Evolutionary conservation across 2,888 invertebrate species (phyloP), one percentile per base, ranked within the genome.

Genomic region (Himalopsyche japonica): DNA sequence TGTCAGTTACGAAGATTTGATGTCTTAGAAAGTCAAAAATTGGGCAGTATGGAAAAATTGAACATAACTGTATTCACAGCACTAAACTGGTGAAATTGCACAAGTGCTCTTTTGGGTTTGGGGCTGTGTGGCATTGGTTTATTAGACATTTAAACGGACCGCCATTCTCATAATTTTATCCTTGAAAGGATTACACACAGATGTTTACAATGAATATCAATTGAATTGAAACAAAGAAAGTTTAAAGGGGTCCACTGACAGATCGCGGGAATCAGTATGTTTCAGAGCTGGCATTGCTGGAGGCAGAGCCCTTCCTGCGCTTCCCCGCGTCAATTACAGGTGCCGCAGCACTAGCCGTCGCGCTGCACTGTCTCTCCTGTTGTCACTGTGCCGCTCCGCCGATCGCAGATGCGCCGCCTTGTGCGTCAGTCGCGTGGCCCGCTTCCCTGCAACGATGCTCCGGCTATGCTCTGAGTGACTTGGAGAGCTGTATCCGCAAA

Each of bases 251-350:
- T 57, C 32, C 87, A 15, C 15, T 43, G 43, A 70, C 70, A 70
- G 20, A 70, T 70, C 3, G 24, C 20, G n/a, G 30, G 20, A 70
- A 70, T 10, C 90, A 97, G 95, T 98, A 96, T 89, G 92, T 98
- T 85, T 94, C 95, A 82, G 98, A 98, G 91, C 90, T 98, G 87
- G 95, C 97, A 10, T 92, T 98, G 87, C 90, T 98, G 88, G 97
- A 98, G 89, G 96, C 96, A 3, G 98, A 98, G 88, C 96, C 96
- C 0, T 98, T 95, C 90, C 92, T 98, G 87, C 94, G 95, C 88
- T 97, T 93, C 91, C 91, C 95, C 87, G 97, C 98, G 32, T 98
- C 98, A 4, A 90, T 95, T 78, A 94, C 98, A 85, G 97, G 98
- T 3, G 95, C 97, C 5, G 93, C 96, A 37, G 94, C 97, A 0